A percentile compares a stretch with the other conserved stretches of the same genome.
Conservation (phyloP, 2,113 vertebrate genomes). For the Cranoglanis bouderius region DNA sequence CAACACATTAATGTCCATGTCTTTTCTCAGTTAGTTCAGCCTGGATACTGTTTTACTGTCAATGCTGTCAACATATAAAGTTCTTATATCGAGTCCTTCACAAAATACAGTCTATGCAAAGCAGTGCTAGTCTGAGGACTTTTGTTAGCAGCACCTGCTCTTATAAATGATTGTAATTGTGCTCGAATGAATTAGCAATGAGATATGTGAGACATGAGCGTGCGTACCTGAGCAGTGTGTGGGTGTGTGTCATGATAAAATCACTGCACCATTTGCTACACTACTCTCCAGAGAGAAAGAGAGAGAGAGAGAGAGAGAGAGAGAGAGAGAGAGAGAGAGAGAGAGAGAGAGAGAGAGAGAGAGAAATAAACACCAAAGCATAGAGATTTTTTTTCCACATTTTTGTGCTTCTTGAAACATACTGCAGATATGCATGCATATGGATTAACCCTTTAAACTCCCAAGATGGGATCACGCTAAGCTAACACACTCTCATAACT, state of each 20-base stretch:
- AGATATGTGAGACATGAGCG: slow-evolving; percentile 22
- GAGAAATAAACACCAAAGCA: background rate
- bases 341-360: no score
- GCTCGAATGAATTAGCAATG: slow-evolving; percentile 47
- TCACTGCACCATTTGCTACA: slow-evolving; percentile 7
- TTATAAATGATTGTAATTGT: slow-evolving; percentile 44
- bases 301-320: background rate
- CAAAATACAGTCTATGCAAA: slow-evolving; percentile 34
- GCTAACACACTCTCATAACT: background rate
- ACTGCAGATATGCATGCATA: background rate
- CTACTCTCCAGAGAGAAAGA: background rate
- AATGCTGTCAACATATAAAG: background rate
- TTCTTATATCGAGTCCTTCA: background rate
- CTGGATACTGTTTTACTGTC: background rate
- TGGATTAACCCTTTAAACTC: background rate
- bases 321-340: background rate
- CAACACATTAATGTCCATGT: background rate
- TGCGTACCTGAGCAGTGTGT: background rate
- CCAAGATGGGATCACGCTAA: no score
- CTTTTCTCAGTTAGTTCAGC: background rate
- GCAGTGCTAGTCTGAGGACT: slow-evolving; percentile 9
- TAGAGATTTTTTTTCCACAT: background rate
- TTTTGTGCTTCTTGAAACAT: background rate
- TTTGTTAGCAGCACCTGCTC: slow-evolving; percentile 40
- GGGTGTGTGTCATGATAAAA: slow-evolving; percentile 18